Evolutionary conservation across 1,140 invertebrate species (phyloP).

Genomic region (Brachionus manjavacas): DNA sequence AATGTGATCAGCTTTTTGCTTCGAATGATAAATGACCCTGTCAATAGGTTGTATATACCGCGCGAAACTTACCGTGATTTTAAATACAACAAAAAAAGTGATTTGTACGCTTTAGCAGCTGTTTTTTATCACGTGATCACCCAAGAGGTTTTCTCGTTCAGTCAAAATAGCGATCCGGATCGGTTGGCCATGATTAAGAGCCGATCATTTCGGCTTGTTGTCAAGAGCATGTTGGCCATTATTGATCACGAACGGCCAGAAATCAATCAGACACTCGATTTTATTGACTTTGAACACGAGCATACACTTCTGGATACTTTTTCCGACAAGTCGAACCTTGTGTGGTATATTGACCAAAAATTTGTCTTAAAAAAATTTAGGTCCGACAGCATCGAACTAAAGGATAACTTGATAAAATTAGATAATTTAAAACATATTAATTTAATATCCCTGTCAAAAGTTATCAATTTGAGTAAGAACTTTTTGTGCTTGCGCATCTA

Average conservation of each 20-base stretch:
- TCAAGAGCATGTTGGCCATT: background rate
- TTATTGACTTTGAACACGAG: background rate
- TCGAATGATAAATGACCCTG: background rate
- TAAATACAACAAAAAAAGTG: constrained; percentile 23
- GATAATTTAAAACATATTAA: background rate
- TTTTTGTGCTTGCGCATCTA: background rate
- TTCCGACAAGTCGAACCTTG: background rate
- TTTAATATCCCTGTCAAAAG: background rate
- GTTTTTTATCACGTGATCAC: background rate
- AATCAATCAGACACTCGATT: background rate
- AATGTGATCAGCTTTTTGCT: background rate
- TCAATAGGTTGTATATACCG: background rate
- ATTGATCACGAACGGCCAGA: background rate
- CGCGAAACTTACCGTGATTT: background rate
- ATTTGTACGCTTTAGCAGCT: background rate
- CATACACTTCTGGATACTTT: background rate
- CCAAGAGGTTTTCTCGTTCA: background rate
- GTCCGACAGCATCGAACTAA: background rate
- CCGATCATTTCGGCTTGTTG: background rate
- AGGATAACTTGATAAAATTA: background rate
- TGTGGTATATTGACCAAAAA: background rate
- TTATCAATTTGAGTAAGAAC: background rate
- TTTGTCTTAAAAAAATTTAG: constrained; percentile 5
- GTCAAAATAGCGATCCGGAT: background rate
- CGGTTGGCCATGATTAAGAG: background rate